Evolutionary conservation across 2,797 vertebrate species (phyloP).

Genomic region (Synaphobranchus kaupii): DNA sequence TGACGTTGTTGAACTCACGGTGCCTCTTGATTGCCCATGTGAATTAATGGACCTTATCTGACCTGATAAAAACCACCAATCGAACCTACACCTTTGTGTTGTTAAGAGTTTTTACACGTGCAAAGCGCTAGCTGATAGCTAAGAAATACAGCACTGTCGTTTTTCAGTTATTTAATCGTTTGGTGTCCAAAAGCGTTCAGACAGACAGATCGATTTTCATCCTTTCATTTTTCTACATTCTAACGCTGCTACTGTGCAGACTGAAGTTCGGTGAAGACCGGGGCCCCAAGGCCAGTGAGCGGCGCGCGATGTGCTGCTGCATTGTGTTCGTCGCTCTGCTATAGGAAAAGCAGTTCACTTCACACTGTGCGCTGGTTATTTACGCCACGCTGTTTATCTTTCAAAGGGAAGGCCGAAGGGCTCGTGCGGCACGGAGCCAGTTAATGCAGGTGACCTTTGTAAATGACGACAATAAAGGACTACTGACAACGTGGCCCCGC

Average conservation of each 20-base stretch:
- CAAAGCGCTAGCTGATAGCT: neutral
- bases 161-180: neutral
- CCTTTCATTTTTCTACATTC: neutral
- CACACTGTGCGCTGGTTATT: conserved; percentile 39
- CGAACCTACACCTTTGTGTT: neutral
- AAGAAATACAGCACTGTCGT: neutral
- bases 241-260: neutral
- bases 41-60: conserved; percentile 19
- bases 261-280: conserved; percentile 3
- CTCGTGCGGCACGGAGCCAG: conserved; percentile 61
- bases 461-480: conserved; percentile 65
- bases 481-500: conserved; percentile 58
- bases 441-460: conserved; percentile 72
- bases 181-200: neutral
- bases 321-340: neutral
- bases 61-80: conserved; percentile 20
- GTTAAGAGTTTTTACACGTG: neutral
- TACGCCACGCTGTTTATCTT: conserved; percentile 58
- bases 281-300: neutral
- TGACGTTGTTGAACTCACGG: neutral
- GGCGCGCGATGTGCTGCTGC: neutral
- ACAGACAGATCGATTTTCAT: neutral
- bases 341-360: conserved; percentile 11
- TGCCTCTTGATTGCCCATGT: conserved; percentile 1
- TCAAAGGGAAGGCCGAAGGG: conserved; percentile 58